These are phyloP conservation scores for Erethizon dorsatum DNA, from an alignment of 2,797 vertebrate genomes.

Conservation along the genomic window DNA sequence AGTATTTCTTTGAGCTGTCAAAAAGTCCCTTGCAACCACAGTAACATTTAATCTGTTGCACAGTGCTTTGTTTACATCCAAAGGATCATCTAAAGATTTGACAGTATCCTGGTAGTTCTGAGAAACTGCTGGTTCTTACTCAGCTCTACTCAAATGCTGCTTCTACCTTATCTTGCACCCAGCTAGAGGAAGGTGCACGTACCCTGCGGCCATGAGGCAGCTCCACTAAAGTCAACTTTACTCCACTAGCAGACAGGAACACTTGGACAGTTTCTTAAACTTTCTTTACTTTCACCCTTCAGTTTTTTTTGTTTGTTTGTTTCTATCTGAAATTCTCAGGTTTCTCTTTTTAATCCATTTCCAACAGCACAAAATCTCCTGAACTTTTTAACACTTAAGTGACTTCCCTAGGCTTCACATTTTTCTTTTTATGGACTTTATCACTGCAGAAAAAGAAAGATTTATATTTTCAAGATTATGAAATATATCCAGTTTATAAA, in stretches of 20 bases:
- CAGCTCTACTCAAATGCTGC: not conserved
- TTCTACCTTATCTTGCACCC: not conserved
- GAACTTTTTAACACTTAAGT: conserved; percentile 31
- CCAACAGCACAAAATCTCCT: not conserved
- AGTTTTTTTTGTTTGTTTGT: not conserved
- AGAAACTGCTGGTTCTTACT: not conserved
- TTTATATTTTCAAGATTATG: not conserved
- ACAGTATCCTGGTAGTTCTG: not conserved
- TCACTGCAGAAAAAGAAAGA: not conserved
- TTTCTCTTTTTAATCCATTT: not conserved
- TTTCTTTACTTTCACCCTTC: not conserved
- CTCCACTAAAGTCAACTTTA: no score
- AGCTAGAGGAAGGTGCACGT: no score
- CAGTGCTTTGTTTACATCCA: not conserved
- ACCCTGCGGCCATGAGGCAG: not conserved
- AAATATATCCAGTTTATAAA: not conserved
- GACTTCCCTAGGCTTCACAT: not conserved
- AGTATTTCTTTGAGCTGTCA: not conserved
- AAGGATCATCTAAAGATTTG: conserved; percentile 22
- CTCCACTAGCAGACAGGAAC: not conserved
- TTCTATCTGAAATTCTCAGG: not conserved
- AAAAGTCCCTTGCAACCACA: not conserved
- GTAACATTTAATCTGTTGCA: not conserved
- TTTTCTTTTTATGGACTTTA: not conserved
- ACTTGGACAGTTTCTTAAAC: not conserved